Percentiles rank a stretch among this genome's conserved stretches.
Evolutionary conservation across 2,797 vertebrate genomes (phyloP).

Genomic region (Dermochelys coriacea): DNA sequence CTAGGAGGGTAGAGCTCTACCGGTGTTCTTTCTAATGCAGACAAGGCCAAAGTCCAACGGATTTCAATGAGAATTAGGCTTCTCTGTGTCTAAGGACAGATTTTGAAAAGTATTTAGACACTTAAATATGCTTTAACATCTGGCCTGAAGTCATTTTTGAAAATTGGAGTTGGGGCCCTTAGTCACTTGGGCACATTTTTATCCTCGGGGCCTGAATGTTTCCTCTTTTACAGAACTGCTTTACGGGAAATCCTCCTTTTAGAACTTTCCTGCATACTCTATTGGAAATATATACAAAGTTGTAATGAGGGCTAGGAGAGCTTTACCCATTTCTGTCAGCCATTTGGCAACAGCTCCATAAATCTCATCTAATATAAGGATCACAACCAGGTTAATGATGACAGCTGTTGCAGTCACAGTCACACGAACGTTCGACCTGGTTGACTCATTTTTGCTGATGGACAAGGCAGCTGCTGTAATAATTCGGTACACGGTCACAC

Average conservation of each 20-base stretch:
- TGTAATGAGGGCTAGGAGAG: not conserved
- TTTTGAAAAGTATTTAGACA: not conserved
- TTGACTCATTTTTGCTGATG: conserved; percentile 89
- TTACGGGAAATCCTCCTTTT: not conserved
- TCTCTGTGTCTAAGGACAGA: not conserved
- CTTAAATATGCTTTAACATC: not conserved
- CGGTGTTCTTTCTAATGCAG: not conserved
- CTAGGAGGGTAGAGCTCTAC: not conserved
- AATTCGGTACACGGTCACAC: conserved; percentile 94
- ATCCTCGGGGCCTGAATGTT: not conserved
- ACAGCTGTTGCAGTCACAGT: conserved; percentile 96
- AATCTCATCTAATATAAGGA: conserved; percentile 96
- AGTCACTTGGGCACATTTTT: not conserved
- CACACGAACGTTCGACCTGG: conserved; percentile 90
- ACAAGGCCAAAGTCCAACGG: not conserved
- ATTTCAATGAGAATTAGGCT: not conserved
- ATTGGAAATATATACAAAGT: not conserved
- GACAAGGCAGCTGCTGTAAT: conserved; percentile 93
- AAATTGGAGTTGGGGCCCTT: not conserved
- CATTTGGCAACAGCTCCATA: conserved; percentile 94
- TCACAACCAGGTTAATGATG: conserved; percentile 95
- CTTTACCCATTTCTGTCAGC: conserved; percentile 96
- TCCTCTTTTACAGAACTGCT: not conserved
- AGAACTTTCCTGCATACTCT: not conserved
- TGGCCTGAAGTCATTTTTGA: not conserved